These are phyloP conservation scores for Mesocentrotus franciscanus DNA, from an alignment of 53 echinoderm and acorn worm species.

Conservation along the genomic window DNA sequence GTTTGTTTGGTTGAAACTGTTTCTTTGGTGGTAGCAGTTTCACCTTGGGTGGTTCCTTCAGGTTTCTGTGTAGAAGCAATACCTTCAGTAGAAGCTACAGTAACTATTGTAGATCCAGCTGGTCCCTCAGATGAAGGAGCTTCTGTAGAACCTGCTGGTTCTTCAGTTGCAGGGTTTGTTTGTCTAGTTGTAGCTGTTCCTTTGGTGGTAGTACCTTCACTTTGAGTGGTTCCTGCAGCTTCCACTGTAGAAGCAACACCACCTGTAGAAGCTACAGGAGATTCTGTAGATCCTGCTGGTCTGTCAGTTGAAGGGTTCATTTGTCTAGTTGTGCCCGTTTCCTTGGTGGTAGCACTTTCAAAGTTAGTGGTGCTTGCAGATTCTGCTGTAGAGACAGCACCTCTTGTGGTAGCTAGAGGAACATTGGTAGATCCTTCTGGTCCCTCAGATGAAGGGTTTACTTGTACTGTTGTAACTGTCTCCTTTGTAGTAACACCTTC, in stretches of 20 bases:
- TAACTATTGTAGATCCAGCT: not conserved
- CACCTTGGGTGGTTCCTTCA: not conserved
- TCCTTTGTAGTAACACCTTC: not conserved
- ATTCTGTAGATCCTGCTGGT: not conserved
- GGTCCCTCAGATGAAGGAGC: not conserved
- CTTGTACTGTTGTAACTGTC: not conserved
- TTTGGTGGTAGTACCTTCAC: not conserved
- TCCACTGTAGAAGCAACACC: not conserved
- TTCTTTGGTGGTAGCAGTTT: not conserved
- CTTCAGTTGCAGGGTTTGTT: not conserved
- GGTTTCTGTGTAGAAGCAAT: not conserved
- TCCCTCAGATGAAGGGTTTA: not conserved
- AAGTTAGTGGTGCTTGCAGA: not conserved
- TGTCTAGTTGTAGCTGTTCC: constrained; percentile 1
- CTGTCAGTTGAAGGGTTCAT: not conserved
- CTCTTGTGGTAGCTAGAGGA: not conserved
- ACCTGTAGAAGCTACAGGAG: not conserved
- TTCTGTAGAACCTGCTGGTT: not conserved
- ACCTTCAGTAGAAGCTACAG: not conserved
- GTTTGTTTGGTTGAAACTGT: not conserved
- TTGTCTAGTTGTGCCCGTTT: not conserved
- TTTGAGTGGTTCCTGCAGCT: not conserved
- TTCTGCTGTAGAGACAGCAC: not conserved
- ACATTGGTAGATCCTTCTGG: not conserved
- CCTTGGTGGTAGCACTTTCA: constrained; percentile 15